Conservation (phyloP, 2,113 vertebrate genomes). For the Parus major region DNA sequence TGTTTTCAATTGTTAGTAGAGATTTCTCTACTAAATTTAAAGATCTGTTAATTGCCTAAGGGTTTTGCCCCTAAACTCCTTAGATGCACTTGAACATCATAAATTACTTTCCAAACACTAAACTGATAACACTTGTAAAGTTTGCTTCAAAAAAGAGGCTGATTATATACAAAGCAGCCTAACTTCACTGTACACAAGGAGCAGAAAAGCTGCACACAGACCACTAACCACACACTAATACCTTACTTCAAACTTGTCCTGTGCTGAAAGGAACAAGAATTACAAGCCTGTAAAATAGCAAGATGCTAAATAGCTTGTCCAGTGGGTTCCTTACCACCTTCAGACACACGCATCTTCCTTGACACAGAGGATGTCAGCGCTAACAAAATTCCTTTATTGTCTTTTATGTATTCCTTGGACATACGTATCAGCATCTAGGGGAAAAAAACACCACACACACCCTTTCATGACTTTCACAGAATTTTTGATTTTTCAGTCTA, state of each 20-base stretch:
- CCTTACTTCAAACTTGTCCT: not conserved
- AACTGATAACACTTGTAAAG: not conserved
- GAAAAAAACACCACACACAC: not conserved
- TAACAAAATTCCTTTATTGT: not conserved
- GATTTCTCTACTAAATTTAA: not conserved
- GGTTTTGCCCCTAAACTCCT: not conserved
- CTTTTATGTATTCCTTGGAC: not conserved
- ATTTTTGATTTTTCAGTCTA: not conserved
- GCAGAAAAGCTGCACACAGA: not conserved
- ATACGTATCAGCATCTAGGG: rapidly evolving
- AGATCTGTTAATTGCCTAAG: not conserved
- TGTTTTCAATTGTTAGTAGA: not conserved
- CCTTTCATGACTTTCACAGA: not conserved
- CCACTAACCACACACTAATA: not conserved
- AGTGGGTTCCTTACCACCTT: not conserved
- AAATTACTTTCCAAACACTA: not conserved
- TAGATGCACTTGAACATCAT: not conserved
- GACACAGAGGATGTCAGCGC: not conserved
- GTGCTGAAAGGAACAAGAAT: not conserved
- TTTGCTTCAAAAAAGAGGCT: not conserved
- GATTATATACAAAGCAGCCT: not conserved
- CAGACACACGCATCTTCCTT: not conserved
- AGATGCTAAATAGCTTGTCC: not conserved
- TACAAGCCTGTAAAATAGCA: not conserved
- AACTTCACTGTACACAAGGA: not conserved